Percentiles rank a stretch among this genome's conserved stretches.
Evolutionary conservation across 2,888 invertebrate genomes (phyloP).

Genomic region (Callosobruchus maculatus): DNA sequence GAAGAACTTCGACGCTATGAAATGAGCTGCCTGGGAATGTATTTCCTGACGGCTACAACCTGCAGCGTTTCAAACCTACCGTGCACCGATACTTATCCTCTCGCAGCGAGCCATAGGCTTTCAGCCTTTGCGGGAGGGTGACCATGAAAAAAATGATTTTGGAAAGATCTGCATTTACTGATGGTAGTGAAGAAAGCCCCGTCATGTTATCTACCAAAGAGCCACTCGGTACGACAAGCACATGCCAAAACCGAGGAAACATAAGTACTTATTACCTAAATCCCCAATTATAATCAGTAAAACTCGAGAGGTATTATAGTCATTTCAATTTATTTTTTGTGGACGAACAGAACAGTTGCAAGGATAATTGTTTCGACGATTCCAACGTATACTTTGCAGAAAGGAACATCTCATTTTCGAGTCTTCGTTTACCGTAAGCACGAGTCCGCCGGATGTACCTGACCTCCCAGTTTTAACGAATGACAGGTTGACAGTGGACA

Average conservation of each 20-base stretch:
- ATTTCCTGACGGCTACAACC: too few relatives aligned
- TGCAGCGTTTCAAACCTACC: too few relatives aligned
- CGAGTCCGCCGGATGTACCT: background rate
- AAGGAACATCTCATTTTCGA: background rate
- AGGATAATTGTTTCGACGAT: background rate
- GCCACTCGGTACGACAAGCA: background rate
- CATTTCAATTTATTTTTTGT: background rate
- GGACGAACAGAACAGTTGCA: background rate
- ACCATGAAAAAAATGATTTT: too few relatives aligned
- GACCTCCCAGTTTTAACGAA: background rate
- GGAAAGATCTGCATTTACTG: too few relatives aligned
- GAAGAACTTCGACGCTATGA: too few relatives aligned
- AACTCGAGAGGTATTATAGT: background rate
- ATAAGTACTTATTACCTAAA: background rate
- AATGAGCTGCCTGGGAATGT: too few relatives aligned
- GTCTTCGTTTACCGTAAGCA: background rate
- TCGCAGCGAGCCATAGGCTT: too few relatives aligned
- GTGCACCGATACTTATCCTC: too few relatives aligned
- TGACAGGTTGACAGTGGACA: background rate
- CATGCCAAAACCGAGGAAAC: background rate
- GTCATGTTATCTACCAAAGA: background rate
- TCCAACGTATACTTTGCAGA: background rate
- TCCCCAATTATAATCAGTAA: background rate
- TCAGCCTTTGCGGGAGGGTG: too few relatives aligned
- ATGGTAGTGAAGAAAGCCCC: background rate